Base-by-base conservation (phyloP, 2,888 invertebrate genomes). In the Chrysomela aeneicollis region DNA sequence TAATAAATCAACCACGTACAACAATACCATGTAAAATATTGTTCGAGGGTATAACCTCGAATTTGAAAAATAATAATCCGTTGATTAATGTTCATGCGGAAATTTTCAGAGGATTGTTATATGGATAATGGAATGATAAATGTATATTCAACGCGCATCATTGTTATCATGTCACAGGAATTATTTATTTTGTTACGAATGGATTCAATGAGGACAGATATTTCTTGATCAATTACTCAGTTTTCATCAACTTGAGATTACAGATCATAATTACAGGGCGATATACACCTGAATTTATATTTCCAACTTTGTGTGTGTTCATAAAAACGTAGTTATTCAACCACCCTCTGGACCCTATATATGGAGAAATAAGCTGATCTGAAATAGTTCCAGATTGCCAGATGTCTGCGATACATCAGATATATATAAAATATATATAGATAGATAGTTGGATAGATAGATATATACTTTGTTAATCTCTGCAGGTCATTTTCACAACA, bases 1-100 rank as follows among this genome's bases (percentile, higher is more conserved):
- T 64, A 69, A 67, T 69, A 69, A 69, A 67, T 69, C 66, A 69
- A 60, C 63, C 21, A 37, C 22, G 26, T 60, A 67, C 55, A 67
- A 69, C 64, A 67, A 64, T 69, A 55, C 57, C 60, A 49, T 64
- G 64, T 64, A 69, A 66, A 63, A 62, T 66, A 69, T 69, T 66
- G 64, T 66, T 69, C 60, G 66, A 64, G 42, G 57, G 52, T 35
- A 63, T 59, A 64, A 65, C 68, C 60, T 68, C 30, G 53, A 46
- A 65, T 62, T 50, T 32, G 52, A 67, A 69, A 70, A 67, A 63
- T 50, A 21, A 50, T 69, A 67, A 69, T 69, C 69, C 63, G 19
- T 49, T 69, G 69, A 69, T 67, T 65, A 69, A 69, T 67, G 69
- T 54, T 51, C 58, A 59, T 59, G 51, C 49, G 50, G 35, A 35